Evolutionary conservation across 2,888 invertebrate species (phyloP).

Genomic region (Drosophila niveifrons): DNA sequence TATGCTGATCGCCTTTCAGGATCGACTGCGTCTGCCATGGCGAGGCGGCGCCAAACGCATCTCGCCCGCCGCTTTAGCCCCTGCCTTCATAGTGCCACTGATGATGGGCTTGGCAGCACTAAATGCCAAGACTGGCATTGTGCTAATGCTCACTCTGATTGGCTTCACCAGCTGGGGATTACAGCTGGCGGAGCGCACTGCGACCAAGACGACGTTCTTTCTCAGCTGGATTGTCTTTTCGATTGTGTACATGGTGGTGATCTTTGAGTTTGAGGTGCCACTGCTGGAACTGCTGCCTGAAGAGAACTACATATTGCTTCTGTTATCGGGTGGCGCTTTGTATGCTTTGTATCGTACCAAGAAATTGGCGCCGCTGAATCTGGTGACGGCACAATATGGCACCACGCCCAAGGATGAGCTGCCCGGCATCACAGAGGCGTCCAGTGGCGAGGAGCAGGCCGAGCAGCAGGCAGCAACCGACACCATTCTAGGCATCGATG

Average conservation of each 20-base stretch:
- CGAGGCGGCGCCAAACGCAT: constrained; percentile 87
- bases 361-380: constrained; percentile 78
- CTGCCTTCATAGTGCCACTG: constrained; percentile 86
- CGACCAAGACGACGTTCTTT: constrained; percentile 89
- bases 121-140: constrained; percentile 84
- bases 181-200: constrained; percentile 77
- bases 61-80: constrained; percentile 86
- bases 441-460: constrained; percentile 80
- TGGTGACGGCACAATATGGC: constrained; percentile 77
- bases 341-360: constrained; percentile 78
- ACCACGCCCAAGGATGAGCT: constrained; percentile 81
- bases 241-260: constrained; percentile 88
- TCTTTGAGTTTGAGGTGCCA: constrained; percentile 91
- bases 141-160: constrained; percentile 79
- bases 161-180: constrained; percentile 77
- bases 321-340: constrained; percentile 68
- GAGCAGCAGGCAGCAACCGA: constrained; percentile 74
- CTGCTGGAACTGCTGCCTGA: constrained; percentile 89
- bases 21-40: constrained; percentile 88
- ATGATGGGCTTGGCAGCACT: constrained; percentile 86
- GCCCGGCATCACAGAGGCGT: constrained; percentile 81
- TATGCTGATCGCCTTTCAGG: constrained; percentile 86
- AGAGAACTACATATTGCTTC: constrained; percentile 88
- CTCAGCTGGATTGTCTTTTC: constrained; percentile 91
- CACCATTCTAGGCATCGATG: constrained; percentile 71